Percentiles rank a stretch among this genome's conserved stretches.
Evolutionary conservation across 2,888 invertebrate species (phyloP).

Genomic region (Rhogogaster chlorosoma): DNA sequence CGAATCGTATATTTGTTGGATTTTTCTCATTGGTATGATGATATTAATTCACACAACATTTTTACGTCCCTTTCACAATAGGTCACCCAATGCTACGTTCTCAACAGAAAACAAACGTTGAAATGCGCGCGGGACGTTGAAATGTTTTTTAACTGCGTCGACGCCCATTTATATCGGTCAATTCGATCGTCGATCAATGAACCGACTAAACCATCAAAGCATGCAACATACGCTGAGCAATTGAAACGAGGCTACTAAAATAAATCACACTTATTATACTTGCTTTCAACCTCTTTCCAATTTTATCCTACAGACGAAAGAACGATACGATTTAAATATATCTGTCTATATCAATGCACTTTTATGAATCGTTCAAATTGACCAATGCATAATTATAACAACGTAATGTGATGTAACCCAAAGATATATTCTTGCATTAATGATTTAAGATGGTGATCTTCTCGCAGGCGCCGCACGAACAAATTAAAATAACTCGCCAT

Average conservation of each 20-base stretch:
- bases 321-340: not conserved
- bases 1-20: not conserved
- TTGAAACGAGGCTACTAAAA: constrained; percentile 56
- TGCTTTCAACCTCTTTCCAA: not conserved
- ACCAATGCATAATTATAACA: not conserved
- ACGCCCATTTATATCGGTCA: constrained; percentile 60
- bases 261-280: not conserved
- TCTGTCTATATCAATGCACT: not conserved
- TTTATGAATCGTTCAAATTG: not conserved
- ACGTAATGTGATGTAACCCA: not conserved
- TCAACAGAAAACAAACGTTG: constrained; percentile 57
- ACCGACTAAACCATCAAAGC: constrained; percentile 52
- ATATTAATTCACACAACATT: not conserved
- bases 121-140: constrained; percentile 60
- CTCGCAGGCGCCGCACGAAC: not conserved
- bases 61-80: constrained; percentile 50
- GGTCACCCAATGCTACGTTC: constrained; percentile 62
- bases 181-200: constrained; percentile 41
- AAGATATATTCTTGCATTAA: not conserved
- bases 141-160: constrained; percentile 63
- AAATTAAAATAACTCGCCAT: not conserved
- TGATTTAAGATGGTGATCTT: not conserved
- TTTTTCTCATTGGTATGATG: not conserved
- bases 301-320: not conserved
- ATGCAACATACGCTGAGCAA: constrained; percentile 61